Evolutionary conservation across 2,888 invertebrate genomes (phyloP).

Genomic region (Schizotus pectinicornis): DNA sequence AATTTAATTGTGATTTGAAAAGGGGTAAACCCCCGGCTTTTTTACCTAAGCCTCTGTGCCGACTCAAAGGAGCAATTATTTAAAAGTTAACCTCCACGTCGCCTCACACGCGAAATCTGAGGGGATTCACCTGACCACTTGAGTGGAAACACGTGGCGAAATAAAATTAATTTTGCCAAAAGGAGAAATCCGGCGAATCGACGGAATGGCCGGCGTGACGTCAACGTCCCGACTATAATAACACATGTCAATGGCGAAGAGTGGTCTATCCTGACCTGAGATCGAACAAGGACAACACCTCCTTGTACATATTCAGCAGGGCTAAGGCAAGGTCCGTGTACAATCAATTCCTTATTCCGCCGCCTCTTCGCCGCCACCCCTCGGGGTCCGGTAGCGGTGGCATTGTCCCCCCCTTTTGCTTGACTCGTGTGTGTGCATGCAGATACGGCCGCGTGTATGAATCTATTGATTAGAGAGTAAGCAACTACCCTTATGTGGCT

Average conservation of each 20-base stretch:
- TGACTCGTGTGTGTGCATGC: constrained; percentile 53
- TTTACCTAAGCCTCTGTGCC: constrained; percentile 25
- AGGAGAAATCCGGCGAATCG: constrained; percentile 18
- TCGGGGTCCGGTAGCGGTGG: constrained; percentile 30
- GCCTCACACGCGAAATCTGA: constrained; percentile 26
- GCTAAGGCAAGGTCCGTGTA: constrained; percentile 49
- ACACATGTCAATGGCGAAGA: background rate
- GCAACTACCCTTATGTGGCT: constrained; percentile 47
- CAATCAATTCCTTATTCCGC: constrained; percentile 56
- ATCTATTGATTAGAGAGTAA: constrained; percentile 55
- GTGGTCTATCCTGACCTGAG: constrained; percentile 10
- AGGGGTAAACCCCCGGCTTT: constrained; percentile 28
- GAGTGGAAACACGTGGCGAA: constrained; percentile 30
- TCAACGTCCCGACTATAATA: no score
- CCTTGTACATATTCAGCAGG: constrained; percentile 54
- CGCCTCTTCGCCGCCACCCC: constrained; percentile 41
- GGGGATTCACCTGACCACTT: constrained; percentile 5
- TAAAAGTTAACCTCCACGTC: constrained; percentile 37
- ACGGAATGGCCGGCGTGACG: no score
- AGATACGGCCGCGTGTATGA: constrained; percentile 53
- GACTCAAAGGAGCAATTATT: constrained; percentile 45
- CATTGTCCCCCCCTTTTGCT: constrained; percentile 30
- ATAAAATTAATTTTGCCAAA: constrained; percentile 39
- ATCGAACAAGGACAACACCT: constrained; percentile 38
- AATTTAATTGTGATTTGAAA: constrained; percentile 44